Evolutionary conservation across 2,888 invertebrate species (phyloP).

Genomic region (Hymenopus coronatus): DNA sequence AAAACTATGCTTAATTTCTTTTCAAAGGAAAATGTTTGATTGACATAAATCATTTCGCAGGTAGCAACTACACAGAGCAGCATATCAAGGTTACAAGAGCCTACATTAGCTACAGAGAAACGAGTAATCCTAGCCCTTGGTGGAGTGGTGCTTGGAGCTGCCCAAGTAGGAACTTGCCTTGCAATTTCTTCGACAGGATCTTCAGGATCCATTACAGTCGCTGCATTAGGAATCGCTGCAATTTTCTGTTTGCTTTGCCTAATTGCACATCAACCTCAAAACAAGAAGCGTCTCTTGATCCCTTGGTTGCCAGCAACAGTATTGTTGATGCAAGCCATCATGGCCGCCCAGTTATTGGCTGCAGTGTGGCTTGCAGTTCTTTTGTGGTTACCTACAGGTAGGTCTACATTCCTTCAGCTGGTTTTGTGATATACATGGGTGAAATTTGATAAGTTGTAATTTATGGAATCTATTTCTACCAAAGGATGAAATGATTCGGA

Average conservation of each 20-base stretch:
- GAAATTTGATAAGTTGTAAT: no score
- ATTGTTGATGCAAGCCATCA: slow-evolving; percentile 49
- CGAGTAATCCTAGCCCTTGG: slow-evolving; percentile 37
- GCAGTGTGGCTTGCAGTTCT: slow-evolving; percentile 62
- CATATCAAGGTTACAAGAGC: slow-evolving; percentile 32
- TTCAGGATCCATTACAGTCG: neutral
- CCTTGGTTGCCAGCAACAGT: slow-evolving; percentile 50
- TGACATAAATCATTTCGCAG: neutral
- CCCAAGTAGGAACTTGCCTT: neutral
- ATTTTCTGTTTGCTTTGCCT: slow-evolving; percentile 40
- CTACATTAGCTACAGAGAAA: slow-evolving; percentile 37
- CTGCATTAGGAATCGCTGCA: neutral
- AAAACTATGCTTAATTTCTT: neutral
- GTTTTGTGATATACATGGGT: no score
- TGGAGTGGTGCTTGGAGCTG: slow-evolving; percentile 32
- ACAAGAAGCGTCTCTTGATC: slow-evolving; percentile 39
- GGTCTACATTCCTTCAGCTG: slow-evolving; percentile 17
- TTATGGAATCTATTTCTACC: no score
- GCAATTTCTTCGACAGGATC: neutral
- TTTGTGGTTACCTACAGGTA: slow-evolving; percentile 61
- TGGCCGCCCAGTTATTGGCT: slow-evolving; percentile 56
- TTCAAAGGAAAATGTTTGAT: neutral
- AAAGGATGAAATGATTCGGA: no score
- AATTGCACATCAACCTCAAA: slow-evolving; percentile 56
- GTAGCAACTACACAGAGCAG: neutral